Conservation (phyloP, 2,797 vertebrate genomes). For the Myripristis jacobus region DNA sequence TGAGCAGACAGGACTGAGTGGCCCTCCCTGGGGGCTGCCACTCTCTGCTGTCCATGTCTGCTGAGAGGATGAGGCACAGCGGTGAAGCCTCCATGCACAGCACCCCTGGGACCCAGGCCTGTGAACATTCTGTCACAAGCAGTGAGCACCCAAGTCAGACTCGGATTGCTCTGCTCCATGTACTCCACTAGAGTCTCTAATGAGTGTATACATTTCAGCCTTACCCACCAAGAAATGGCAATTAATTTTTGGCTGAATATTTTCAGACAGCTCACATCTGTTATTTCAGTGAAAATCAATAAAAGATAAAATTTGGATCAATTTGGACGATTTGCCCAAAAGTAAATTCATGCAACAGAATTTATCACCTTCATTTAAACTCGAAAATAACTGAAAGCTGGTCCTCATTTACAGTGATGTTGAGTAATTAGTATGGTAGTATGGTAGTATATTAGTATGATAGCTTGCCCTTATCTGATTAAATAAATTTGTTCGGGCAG, state of each 20-base stretch:
- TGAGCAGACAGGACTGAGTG: conserved; percentile 65
- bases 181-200: conserved; percentile 47
- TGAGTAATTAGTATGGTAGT: too few relatives aligned
- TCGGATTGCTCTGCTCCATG: conserved; percentile 41
- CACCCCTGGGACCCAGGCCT: conserved; percentile 55
- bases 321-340: conserved; percentile 7
- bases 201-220: conserved; percentile 29
- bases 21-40: conserved; percentile 65
- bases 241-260: background rate
- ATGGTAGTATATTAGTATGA: background rate
- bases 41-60: conserved; percentile 60
- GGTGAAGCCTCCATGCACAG: conserved; percentile 54
- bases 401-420: too few relatives aligned
- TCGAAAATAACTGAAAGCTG: too few relatives aligned
- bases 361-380: too few relatives aligned
- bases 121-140: conserved; percentile 64
- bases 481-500: conserved; percentile 18
- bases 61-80: conserved; percentile 61
- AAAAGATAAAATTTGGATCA: background rate
- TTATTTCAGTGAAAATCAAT: conserved; percentile 15
- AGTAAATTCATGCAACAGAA: conserved; percentile 4
- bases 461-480: background rate
- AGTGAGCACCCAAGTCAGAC: conserved; percentile 53
- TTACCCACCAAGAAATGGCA: conserved; percentile 12
- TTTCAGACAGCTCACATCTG: conserved; percentile 12